These are phyloP conservation scores for Callaeas wilsoni DNA, from an alignment of 2,113 vertebrate species.

Conservation along the genomic window DNA sequence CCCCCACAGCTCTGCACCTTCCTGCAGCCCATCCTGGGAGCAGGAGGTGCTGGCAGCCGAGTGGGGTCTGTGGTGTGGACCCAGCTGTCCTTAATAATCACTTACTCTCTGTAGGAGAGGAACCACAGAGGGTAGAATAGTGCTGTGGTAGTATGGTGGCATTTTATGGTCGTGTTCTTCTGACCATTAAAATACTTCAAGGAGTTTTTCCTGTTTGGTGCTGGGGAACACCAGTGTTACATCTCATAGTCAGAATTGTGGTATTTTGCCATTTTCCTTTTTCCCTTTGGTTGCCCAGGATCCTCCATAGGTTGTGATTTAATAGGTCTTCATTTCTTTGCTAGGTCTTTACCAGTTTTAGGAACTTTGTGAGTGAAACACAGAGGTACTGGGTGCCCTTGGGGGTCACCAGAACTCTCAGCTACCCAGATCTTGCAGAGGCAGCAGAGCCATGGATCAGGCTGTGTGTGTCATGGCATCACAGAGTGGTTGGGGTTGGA, in stretches of 20 bases:
- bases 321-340: neutral
- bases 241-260: neutral
- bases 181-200: neutral
- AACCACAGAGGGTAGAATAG: rapidly evolving
- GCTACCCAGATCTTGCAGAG: neutral
- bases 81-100: neutral
- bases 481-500: neutral
- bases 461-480: neutral
- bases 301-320: neutral
- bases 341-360: neutral
- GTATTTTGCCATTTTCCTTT: neutral
- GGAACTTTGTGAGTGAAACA: neutral
- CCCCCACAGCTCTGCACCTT: neutral
- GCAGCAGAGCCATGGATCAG: neutral
- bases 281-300: neutral
- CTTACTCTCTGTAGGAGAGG: neutral
- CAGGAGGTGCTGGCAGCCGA: neutral
- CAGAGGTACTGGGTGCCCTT: neutral
- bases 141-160: neutral
- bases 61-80: neutral
- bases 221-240: neutral
- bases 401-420: neutral
- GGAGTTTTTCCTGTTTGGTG: neutral
- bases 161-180: neutral
- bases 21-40: neutral